Conservation (phyloP, 1,140 invertebrate species). For the Hyposmocoma kahamanoa region DNA sequence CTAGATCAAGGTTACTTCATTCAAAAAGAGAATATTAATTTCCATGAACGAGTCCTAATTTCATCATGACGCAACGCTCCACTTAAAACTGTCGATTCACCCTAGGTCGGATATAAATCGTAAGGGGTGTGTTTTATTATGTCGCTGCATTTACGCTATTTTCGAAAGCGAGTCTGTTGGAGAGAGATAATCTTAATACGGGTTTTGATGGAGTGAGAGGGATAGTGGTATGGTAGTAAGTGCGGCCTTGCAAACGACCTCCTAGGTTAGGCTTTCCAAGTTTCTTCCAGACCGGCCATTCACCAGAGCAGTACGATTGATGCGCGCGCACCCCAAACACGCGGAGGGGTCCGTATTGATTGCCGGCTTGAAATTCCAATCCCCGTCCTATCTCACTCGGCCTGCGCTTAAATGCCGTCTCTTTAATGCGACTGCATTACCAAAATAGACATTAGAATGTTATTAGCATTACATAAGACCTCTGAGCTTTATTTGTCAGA, state of each 20-base stretch:
- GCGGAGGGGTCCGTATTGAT: conserved; percentile 50
- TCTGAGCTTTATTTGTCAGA: too few species aligned
- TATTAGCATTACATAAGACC: too few species aligned
- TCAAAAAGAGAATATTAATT: too few species aligned
- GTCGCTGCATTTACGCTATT: conserved; percentile 42
- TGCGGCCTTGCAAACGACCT: conserved; percentile 55
- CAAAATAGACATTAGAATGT: neutral
- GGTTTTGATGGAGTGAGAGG: conserved; percentile 24
- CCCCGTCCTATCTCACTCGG: conserved; percentile 31
- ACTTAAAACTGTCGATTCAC: conserved; percentile 14
- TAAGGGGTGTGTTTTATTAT: conserved; percentile 24
- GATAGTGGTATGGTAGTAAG: conserved; percentile 51
- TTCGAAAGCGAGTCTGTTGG: conserved; percentile 50
- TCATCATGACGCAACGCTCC: conserved; percentile 6
- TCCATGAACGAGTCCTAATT: too few species aligned
- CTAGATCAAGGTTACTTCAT: too few species aligned
- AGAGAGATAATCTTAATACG: conserved; percentile 19
- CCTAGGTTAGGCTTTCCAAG: conserved; percentile 24
- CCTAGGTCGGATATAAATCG: conserved; percentile 15
- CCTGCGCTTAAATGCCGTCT: conserved; percentile 24
- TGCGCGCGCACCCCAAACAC: conserved; percentile 55
- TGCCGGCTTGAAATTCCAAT: conserved; percentile 39
- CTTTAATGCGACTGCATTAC: conserved; percentile 16
- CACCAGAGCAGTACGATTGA: conserved; percentile 44
- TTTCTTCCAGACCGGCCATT: conserved; percentile 51